Conservation (phyloP, 1,140 invertebrate genomes). For the Bombus ignitus region DNA sequence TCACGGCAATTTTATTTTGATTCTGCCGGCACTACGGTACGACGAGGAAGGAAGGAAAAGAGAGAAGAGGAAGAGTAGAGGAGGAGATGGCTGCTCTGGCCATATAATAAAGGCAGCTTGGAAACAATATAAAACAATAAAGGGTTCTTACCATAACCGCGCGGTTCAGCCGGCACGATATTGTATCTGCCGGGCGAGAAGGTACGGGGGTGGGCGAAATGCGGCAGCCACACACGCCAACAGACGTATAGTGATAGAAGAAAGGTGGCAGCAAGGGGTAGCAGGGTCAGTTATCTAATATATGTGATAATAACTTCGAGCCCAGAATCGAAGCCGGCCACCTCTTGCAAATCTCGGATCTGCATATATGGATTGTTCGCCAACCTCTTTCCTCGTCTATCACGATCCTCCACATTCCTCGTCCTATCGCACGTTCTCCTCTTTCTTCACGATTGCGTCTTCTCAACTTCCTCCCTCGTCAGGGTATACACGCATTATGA, state of each 20-base stretch:
- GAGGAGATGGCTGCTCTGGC: constrained; percentile 4
- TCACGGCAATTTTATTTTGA: constrained; percentile 70
- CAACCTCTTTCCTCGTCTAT: neutral
- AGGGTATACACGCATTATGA: neutral
- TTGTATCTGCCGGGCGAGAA: constrained; percentile 68
- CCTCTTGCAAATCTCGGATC: constrained; percentile 73
- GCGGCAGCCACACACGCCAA: constrained; percentile 10
- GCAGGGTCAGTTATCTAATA: constrained; percentile 76
- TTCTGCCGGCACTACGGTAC: constrained; percentile 34
- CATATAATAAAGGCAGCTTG: constrained; percentile 61
- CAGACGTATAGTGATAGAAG: constrained; percentile 33
- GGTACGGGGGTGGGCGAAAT: constrained; percentile 4
- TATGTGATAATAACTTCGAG: constrained; percentile 79
- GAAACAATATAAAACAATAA: constrained; percentile 80
- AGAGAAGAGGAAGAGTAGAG: neutral
- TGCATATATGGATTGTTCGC: constrained; percentile 74
- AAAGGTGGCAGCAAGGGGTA: constrained; percentile 41
- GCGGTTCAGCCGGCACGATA: constrained; percentile 63
- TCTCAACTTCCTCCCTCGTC: neutral
- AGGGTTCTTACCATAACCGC: constrained; percentile 75
- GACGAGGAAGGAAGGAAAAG: neutral
- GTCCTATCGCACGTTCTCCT: neutral
- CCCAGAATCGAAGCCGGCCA: constrained; percentile 69
- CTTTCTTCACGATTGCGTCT: neutral
- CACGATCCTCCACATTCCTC: too few species aligned